Evolutionary conservation across 2,888 invertebrate genomes (phyloP), one percentile per base, ranked within the genome.

Genomic region (Xestia c-nigrum): DNA sequence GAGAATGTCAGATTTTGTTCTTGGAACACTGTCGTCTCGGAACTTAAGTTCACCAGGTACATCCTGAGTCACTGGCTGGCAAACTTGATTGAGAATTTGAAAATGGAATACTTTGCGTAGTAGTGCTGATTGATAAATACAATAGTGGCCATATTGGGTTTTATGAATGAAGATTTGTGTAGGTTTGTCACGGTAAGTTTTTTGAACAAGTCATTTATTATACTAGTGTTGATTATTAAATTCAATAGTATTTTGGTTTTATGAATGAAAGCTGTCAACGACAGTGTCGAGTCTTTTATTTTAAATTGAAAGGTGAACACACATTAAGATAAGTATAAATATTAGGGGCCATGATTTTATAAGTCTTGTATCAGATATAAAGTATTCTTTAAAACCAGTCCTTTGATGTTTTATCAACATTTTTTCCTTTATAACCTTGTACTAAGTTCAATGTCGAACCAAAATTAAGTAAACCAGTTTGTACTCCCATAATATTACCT

Each of bases 1-100:
- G 84, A 86, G 89, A 89, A 87, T 89, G 90, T 85, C 88, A 88
- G 89, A 82, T 83, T n/a, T 81, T 81, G 85, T 92, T 92, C 92
- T 76, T 79, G 90, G 91, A 92, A 91, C 74, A 31, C 68, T 83
- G 70, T 83, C 89, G 87, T 90, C 89, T 90, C 76, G 87, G 86
- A 79, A 86, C 78, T 81, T 46, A 76, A 80, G 76, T 78, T 83
- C 79, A 76, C 59, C 83, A 72, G 81, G 81, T 84, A 74, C 79
- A 82, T 70, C 65, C 76, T 89, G 85, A 88, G 43, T 89, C 89
- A 89, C 80, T 72, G 43, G 43, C 64, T 67, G 72, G 72, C 71
- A 77, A 76, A 84, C 74, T 71, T 66, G 50, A 55, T 72, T 59
- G 50, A 68, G 52, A 67, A 79, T 77, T 77, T 69, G 61, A 75